These are phyloP conservation scores for Pteronotus mesoamericanus DNA, from an alignment of 2,797 vertebrate species.

Conservation along the genomic window DNA sequence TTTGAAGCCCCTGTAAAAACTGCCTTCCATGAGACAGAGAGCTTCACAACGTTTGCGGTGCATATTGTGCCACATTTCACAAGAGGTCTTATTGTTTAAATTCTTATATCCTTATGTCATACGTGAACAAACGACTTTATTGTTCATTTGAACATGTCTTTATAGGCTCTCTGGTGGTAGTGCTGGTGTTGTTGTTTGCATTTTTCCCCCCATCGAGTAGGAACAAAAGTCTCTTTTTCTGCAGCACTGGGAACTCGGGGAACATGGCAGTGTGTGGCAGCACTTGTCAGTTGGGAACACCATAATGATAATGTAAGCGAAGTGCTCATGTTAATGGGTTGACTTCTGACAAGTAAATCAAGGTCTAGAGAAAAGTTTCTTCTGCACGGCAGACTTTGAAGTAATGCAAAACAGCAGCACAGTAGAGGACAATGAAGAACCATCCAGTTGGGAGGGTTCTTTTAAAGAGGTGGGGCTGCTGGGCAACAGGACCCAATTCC, in stretches of 20 bases:
- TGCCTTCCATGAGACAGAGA: slow-evolving; percentile 74
- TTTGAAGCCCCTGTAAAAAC: slow-evolving; percentile 77
- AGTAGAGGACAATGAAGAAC: slow-evolving; percentile 60
- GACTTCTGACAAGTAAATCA: slow-evolving; percentile 74
- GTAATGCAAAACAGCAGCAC: slow-evolving; percentile 55
- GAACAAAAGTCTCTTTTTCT: slow-evolving; percentile 82
- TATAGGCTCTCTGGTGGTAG: slow-evolving; percentile 77
- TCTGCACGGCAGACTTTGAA: slow-evolving; percentile 53
- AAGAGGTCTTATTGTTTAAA: slow-evolving; percentile 83
- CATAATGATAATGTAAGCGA: slow-evolving; percentile 55
- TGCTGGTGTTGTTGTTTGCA: slow-evolving; percentile 73
- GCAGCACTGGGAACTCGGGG: slow-evolving; percentile 74
- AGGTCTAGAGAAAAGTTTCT: slow-evolving; percentile 67
- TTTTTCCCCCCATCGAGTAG: slow-evolving; percentile 66
- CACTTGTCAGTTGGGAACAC: slow-evolving; percentile 75
- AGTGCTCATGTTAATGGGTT: slow-evolving; percentile 69
- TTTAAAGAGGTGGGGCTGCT: slow-evolving; percentile 43
- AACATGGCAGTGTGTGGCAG: slow-evolving; percentile 73
- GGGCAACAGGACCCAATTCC: not conserved
- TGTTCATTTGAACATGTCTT: slow-evolving; percentile 81
- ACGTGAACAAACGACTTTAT: slow-evolving; percentile 80
- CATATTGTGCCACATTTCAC: slow-evolving; percentile 76
- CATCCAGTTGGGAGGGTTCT: not conserved
- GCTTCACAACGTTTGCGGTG: slow-evolving; percentile 75
- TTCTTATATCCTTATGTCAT: slow-evolving; percentile 82